Evolutionary conservation across 2,888 invertebrate genomes (phyloP).

Genomic region (Melinaea menophilus): DNA sequence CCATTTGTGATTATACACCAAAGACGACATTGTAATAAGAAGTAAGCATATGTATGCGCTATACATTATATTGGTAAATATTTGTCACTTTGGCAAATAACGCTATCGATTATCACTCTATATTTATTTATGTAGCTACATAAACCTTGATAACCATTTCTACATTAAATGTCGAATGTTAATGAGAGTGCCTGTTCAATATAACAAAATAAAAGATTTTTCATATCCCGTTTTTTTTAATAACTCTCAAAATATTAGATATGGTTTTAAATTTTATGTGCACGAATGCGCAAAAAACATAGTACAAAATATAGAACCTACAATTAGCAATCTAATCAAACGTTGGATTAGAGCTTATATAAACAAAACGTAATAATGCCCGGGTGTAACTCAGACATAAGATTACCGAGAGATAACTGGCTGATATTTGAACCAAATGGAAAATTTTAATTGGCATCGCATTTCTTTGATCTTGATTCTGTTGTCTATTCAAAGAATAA

Average conservation of each 20-base stretch:
- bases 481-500: neutral
- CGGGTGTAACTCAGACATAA: neutral
- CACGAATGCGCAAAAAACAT: neutral
- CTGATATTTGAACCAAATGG: constrained; percentile 25
- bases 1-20: no score
- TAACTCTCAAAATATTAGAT: no score
- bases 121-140: no score
- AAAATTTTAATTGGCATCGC: constrained; percentile 36
- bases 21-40: no score
- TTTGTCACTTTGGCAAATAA: no score
- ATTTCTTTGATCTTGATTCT: constrained; percentile 16
- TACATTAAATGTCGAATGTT: no score
- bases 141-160: no score
- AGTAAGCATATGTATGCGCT: neutral
- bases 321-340: neutral
- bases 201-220: no score
- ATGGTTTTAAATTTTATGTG: neutral
- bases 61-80: no score
- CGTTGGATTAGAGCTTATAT: neutral
- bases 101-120: no score
- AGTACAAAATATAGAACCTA: neutral
- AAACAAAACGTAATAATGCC: neutral
- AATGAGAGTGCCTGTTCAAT: no score
- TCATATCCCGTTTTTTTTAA: no score
- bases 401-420: neutral